Evolutionary conservation across 2,797 vertebrate genomes (phyloP).

Genomic region (Zenarchopterus dispar): DNA sequence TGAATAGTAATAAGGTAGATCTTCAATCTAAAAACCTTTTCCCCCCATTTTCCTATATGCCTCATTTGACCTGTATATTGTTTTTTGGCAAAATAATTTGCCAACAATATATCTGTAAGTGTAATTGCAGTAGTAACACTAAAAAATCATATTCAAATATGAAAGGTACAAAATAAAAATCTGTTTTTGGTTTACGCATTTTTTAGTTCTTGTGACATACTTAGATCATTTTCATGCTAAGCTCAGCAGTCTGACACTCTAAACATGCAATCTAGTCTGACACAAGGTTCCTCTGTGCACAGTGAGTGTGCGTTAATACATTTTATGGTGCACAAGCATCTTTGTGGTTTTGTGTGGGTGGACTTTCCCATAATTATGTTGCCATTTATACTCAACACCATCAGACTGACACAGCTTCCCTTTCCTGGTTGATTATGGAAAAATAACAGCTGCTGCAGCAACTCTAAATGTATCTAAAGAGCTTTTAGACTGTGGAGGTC

Average conservation of each 20-base stretch:
- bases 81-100: slow-evolving; percentile 16
- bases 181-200: slow-evolving; percentile 44
- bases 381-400: slow-evolving; percentile 2
- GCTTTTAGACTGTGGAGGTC: too few relatives aligned
- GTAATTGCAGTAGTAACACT: slow-evolving; percentile 26
- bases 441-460: too few relatives aligned
- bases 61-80: slow-evolving; percentile 9
- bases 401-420: background rate
- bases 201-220: slow-evolving; percentile 34
- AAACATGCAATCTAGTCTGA: slow-evolving; percentile 48
- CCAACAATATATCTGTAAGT: background rate
- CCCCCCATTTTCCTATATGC: slow-evolving; percentile 11
- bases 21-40: slow-evolving; percentile 31
- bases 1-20: slow-evolving; percentile 49
- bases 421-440: background rate
- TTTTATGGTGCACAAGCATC: background rate
- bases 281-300: slow-evolving; percentile 38
- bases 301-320: slow-evolving; percentile 14
- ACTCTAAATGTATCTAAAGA: too few relatives aligned
- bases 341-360: slow-evolving; percentile 29
- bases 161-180: background rate
- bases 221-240: slow-evolving; percentile 47
- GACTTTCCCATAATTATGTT: background rate
- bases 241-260: slow-evolving; percentile 55
- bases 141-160: slow-evolving; percentile 19